Percentiles rank a stretch among this genome's conserved stretches.
These are phyloP conservation scores for Alfaro cultratus DNA, from an alignment of 2,797 vertebrate genomes.

Conservation along the genomic window DNA sequence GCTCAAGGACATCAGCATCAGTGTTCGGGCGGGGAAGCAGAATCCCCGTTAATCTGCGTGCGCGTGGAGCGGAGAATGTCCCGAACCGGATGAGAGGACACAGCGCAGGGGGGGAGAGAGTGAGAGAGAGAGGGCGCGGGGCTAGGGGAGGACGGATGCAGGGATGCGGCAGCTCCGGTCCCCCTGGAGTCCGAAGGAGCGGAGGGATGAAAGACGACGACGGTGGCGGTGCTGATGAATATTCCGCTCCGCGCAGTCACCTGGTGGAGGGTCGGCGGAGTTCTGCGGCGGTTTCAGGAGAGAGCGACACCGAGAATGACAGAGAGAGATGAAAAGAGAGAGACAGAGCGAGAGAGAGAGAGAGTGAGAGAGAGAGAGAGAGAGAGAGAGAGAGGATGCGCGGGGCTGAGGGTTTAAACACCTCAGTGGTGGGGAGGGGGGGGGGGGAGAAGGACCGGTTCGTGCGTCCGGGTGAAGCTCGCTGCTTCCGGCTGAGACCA, in stretches of 20 bases:
- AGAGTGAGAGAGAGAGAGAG: conserved; percentile 20
- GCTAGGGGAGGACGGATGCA: conserved; percentile 10
- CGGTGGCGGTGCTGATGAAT: conserved; percentile 59
- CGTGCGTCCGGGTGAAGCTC: conserved; percentile 16
- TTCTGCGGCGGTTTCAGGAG: conserved; percentile 63
- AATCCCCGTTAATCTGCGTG: conserved; percentile 75
- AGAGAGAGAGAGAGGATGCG: conserved; percentile 39
- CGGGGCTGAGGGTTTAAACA: conserved; percentile 65
- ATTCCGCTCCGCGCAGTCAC: conserved; percentile 73
- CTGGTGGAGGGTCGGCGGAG: conserved; percentile 64
- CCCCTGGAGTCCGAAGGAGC: conserved; percentile 49
- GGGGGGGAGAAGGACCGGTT: conserved; percentile 21
- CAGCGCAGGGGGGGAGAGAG: conserved; percentile 28
- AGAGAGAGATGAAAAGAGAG: conserved; percentile 20
- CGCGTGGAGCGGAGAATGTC: conserved; percentile 62
- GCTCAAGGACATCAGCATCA: conserved; percentile 85
- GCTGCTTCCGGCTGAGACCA: conserved; percentile 14
- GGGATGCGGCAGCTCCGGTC: conserved; percentile 50
- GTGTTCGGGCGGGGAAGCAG: conserved; percentile 70
- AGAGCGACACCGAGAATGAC: conserved; percentile 22
- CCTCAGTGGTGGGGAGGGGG: conserved; percentile 40
- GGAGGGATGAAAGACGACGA: conserved; percentile 58
- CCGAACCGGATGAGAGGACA: conserved; percentile 62
- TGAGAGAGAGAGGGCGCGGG: conserved; percentile 20
- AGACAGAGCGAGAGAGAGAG: conserved; percentile 22